Conservation (phyloP, 2,888 invertebrate genomes). For the Tipula confusa region DNA sequence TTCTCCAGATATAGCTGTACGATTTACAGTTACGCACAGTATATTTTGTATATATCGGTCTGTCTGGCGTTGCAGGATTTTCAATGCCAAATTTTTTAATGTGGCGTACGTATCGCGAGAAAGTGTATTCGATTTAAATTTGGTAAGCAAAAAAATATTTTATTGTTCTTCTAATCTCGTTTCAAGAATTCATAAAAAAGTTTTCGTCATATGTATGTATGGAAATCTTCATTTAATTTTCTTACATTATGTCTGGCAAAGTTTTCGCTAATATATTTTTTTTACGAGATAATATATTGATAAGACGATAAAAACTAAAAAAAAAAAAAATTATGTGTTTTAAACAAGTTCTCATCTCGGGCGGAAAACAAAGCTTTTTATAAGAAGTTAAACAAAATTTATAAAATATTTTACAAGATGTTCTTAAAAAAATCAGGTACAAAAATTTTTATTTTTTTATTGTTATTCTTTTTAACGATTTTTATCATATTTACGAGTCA, state of each 20-base stretch:
- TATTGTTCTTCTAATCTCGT: not conserved
- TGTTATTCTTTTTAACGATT: constrained; percentile 12
- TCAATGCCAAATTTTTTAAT: not conserved
- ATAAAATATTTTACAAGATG: not conserved
- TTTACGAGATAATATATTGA: not conserved
- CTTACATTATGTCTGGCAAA: not conserved
- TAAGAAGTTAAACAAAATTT: not conserved
- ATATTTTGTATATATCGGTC: not conserved
- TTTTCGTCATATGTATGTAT: not conserved
- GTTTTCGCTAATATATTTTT: not conserved
- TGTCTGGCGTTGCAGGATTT: not conserved
- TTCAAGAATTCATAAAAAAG: not conserved
- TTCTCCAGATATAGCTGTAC: no score
- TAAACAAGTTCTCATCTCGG: constrained; percentile 7
- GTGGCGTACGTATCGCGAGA: not conserved
- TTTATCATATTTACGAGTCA: constrained; percentile 6
- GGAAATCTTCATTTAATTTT: not conserved
- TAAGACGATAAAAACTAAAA: not conserved
- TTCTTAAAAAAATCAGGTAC: not conserved
- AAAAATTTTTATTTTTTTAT: not conserved
- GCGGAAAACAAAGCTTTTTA: not conserved
- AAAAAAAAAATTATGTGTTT: not conserved
- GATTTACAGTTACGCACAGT: not conserved
- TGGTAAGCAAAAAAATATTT: not conserved
- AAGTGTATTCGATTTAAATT: not conserved